Evolutionary conservation across 2,113 vertebrate genomes (phyloP), one percentile per base, ranked within the genome.

Genomic region (Psammodynastes pulverulentus): DNA sequence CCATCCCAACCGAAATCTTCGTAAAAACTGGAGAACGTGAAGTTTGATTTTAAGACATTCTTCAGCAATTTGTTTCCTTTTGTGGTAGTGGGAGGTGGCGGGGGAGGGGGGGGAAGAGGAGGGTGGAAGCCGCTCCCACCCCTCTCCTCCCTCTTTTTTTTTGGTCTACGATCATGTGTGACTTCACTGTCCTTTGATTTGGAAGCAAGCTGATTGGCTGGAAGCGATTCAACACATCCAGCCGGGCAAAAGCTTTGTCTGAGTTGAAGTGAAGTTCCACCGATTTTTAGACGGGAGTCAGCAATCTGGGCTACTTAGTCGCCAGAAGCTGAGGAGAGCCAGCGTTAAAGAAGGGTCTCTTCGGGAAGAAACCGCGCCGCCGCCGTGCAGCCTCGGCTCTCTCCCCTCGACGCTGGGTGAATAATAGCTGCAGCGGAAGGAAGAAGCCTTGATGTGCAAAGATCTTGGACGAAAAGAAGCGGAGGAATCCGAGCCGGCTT

Each of bases 191-290:
- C 96, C 96, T 96, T 94, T 95, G 96, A 96, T 97, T 98, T 96
- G 96, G 97, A 96, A 96, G 97, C 94, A 58, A 96, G 97, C 97
- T 96, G 97, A 97, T 98, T 97, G 97, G 97, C 96, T 97, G 97
- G 97, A 93, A 95, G 91, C 94, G 93, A 92, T 96, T 96, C 95
- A 94, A 97, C 98, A 97, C 97, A 95, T 96, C 97, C 98, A 92
- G 91, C 87, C 97, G 96, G 98, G 96, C 95, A 39, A 52, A 49
- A 96, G 97, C 97, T 98, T 98, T 98, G 98, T 98, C 96, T 97
- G 97, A 97, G 96, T 97, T 97, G 97, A 93, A 97, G 97, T 89
- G 97, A 98, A 97, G 97, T 98, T 97, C 97, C 96, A 91, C 94
- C 29, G 96, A 95, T 96, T 97, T 92, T 97, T 92, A 96, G 97